Base-by-base conservation (phyloP, 2,888 invertebrate species). In the Andrena trimmerana region DNA sequence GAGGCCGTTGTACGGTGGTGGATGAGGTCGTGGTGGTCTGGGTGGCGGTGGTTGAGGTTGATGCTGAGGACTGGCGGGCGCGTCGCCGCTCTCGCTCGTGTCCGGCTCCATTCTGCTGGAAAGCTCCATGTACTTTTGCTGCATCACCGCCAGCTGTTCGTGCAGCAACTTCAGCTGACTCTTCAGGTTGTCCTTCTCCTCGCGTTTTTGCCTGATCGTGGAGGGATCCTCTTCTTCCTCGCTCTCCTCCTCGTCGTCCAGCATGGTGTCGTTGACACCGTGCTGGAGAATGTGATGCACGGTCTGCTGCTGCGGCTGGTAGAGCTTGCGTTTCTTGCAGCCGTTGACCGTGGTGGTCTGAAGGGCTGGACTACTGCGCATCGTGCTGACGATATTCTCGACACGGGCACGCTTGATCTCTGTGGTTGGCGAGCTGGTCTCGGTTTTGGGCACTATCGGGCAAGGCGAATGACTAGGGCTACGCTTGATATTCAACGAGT, bases 241-340 rank as follows among this genome's bases (percentile, higher is more conserved):
- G 87, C 97, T 97, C 80, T 97, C 97, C 88, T 96, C 96, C 88
- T 96, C 97, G 80, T 95, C 95, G 77, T 96, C 96, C 68, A 96
- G 94, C 94, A 96, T 95, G 81, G 95, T 94, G 90, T 95, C 95
- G 88, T 94, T 95, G 85, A 95, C 93, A 78, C 95, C 95, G 29
- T 95, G 94, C 72, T 96, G 96, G 71, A 96, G 94, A 78, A 95
- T 95, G 72, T 95, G 94, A 63, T 95, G 95, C 2, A 95, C 95
- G 92, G 97, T 97, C 94, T 98, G 98, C 92, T 99, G 99, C 94
- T 98, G 98, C 13, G 99, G 99, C 92, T 98, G 98, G 93, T 99
- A 99, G 42, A 99, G 95, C 94, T 99, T 99, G 66, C 99, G 96
- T 94, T 99, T 99, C 94, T 98, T 98, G 94, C 98, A 98, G 67